phyloP scores from a whole-genome alignment of 2,113 vertebrate genomes.

The Oreotragus oreotragus region DNA sequence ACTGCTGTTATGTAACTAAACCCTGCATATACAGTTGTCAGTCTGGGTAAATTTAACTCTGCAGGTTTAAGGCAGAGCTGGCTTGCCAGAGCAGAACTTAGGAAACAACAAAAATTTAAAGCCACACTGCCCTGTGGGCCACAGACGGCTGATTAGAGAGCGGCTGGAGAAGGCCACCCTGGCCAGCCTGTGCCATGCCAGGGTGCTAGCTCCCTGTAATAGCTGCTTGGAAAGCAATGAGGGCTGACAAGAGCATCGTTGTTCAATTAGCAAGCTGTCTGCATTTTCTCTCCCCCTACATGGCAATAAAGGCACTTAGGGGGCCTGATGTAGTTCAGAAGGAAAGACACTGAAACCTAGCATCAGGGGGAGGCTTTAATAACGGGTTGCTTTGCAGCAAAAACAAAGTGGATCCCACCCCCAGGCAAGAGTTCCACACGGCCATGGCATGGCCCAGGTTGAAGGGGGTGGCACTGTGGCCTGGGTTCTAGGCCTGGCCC shows the following conservation, averaged over 20 bases:
- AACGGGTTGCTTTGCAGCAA: constrained; percentile 62
- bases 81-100: constrained; percentile 73
- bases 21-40: constrained; percentile 84
- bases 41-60: constrained; percentile 86
- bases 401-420: constrained; percentile 54
- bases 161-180: not conserved
- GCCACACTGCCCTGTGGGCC: constrained; percentile 42
- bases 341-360: constrained; percentile 53
- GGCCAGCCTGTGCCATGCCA: not conserved
- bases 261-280: constrained; percentile 59
- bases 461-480: rapidly evolving
- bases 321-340: constrained; percentile 45
- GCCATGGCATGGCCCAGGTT: not conserved
- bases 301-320: constrained; percentile 49
- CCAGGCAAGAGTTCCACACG: constrained; percentile 38
- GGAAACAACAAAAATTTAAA: constrained; percentile 78
- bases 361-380: constrained; percentile 53
- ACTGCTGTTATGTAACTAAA: constrained; percentile 84
- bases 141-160: not conserved
- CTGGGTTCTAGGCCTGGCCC: not conserved
- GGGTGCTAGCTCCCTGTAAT: not conserved
- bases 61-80: constrained; percentile 82
- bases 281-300: constrained; percentile 31
- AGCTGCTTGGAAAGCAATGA: constrained; percentile 47
- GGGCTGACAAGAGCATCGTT: constrained; percentile 62